A percentile compares a stretch with the other conserved stretches of the same genome.
phyloP scores from a whole-genome alignment of 2,888 invertebrate species.

The Tetragnatha montana region DNA sequence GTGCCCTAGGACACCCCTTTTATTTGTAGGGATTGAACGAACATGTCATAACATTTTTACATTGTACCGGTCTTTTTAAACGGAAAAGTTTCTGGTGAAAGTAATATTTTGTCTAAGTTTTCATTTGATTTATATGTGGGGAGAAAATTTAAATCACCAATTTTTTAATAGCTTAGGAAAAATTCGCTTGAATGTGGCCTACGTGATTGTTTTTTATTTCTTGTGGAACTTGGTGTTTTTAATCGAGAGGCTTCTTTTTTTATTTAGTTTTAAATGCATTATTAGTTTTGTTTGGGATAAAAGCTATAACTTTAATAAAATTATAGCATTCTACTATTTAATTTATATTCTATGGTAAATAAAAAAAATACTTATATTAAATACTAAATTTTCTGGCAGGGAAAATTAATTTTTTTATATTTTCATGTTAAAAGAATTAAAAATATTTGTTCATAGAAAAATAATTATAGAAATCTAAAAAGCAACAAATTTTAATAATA shows the following conservation, averaged over 20 bases:
- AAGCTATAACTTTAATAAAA: neutral
- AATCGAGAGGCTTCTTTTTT: no score
- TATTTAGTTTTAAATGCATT: neutral
- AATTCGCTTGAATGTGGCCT: no score
- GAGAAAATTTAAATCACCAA: neutral
- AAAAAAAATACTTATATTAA: neutral
- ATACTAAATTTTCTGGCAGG: no score
- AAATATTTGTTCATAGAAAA: no score
- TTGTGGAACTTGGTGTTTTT: no score
- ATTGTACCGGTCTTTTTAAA: neutral
- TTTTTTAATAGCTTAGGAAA: neutral
- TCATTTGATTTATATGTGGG: neutral
- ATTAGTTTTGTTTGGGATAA: neutral
- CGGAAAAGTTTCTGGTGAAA: neutral
- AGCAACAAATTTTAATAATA: no score
- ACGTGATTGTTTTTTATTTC: no score
- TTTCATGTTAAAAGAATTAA: no score
- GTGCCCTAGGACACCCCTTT: conserved; percentile 41
- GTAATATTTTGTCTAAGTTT: neutral
- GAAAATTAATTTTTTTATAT: no score
- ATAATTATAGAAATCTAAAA: no score
- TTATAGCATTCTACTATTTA: no score
- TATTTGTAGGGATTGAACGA: neutral
- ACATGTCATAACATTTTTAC: neutral
- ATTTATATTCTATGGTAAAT: no score